Conservation (phyloP, 2,888 invertebrate genomes). For the Nemoura dubitans region DNA sequence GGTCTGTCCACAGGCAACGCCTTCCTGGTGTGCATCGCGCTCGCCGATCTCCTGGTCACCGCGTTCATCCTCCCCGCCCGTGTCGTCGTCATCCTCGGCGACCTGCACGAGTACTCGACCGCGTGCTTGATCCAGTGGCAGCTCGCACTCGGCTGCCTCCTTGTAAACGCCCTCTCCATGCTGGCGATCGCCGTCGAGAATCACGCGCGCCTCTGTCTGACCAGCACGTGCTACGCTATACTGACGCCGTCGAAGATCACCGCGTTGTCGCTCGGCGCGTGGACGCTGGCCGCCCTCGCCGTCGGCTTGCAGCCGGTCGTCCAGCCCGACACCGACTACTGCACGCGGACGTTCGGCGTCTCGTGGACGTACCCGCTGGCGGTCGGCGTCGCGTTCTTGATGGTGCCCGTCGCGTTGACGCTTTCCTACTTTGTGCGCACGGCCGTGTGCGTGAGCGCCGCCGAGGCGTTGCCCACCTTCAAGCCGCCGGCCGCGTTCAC, state of each 20-base stretch:
- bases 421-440: conserved; percentile 64
- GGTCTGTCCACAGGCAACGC: conserved; percentile 69
- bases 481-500: conserved; percentile 70
- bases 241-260: conserved; percentile 65
- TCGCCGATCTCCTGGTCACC: conserved; percentile 77
- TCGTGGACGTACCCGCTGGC: conserved; percentile 66
- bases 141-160: conserved; percentile 71
- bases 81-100: conserved; percentile 75
- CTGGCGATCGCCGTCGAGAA: conserved; percentile 73
- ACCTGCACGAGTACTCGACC: conserved; percentile 64
- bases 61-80: conserved; percentile 74
- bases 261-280: conserved; percentile 65
- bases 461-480: conserved; percentile 66
- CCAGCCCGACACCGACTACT: conserved; percentile 74
- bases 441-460: conserved; percentile 64
- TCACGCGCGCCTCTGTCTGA: conserved; percentile 70
- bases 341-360: conserved; percentile 66
- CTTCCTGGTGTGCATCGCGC: conserved; percentile 74
- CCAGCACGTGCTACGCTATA: conserved; percentile 60
- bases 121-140: conserved; percentile 76
- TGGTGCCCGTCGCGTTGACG: conserved; percentile 65
- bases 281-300: conserved; percentile 65
- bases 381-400: conserved; percentile 68
- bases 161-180: conserved; percentile 71
- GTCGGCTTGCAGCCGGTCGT: conserved; percentile 70